Conservation (phyloP, 2,797 vertebrate genomes). For the Ataeniobius toweri region DNA sequence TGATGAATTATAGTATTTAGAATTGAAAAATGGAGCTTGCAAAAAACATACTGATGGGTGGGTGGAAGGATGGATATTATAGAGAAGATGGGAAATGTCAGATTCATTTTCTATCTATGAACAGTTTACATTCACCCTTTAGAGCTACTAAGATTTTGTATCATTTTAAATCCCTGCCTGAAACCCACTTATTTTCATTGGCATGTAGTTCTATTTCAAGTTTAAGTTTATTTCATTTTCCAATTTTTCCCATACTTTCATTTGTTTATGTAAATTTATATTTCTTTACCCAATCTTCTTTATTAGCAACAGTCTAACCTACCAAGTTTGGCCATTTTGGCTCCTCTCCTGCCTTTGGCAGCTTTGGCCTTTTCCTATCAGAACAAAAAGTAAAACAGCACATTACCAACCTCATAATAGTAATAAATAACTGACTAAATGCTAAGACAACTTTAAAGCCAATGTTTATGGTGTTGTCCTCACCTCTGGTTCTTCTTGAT, state of each 20-base stretch:
- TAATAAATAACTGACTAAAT: not conserved
- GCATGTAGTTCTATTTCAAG: not conserved
- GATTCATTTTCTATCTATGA: not conserved
- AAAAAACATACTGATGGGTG: not conserved
- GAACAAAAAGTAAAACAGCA: constrained; percentile 42
- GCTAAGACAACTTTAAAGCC: no score
- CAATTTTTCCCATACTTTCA: not conserved
- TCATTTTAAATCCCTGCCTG: not conserved
- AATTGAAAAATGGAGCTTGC: not conserved
- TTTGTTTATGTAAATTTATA: not conserved
- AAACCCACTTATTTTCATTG: not conserved
- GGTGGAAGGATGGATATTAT: not conserved
- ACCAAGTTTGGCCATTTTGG: constrained; percentile 89
- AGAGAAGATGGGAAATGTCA: not conserved
- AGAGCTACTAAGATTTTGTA: not conserved
- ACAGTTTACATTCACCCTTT: not conserved
- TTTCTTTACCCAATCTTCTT: not conserved
- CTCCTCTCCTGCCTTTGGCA: constrained; percentile 86
- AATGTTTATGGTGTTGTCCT: not conserved
- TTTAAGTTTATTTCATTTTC: not conserved
- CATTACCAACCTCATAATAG: not conserved
- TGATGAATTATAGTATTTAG: not conserved
- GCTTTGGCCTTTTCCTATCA: constrained; percentile 87
- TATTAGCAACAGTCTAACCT: constrained; percentile 36
- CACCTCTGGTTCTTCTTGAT: constrained; percentile 88